phyloP scores from a whole-genome alignment of 2,888 invertebrate genomes.

The Acholoe squamosa region DNA sequence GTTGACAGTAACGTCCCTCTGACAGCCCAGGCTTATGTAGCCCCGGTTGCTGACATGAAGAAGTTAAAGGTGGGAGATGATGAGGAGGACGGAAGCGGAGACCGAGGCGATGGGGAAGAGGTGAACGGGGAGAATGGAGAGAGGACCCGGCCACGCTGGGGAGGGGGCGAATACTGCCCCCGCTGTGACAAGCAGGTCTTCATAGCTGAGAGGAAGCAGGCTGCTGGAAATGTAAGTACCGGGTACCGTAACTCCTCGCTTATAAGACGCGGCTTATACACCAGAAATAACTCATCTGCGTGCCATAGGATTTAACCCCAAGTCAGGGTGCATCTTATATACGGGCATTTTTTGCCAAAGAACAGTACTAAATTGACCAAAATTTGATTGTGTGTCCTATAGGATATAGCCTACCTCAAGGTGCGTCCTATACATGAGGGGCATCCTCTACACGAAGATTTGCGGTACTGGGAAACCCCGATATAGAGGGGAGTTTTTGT shows the following conservation, averaged over 20 bases:
- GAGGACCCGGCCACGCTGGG: constrained; percentile 13
- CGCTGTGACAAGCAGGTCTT: constrained; percentile 67
- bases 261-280: too few species aligned
- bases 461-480: too few species aligned
- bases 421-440: too few species aligned
- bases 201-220: constrained; percentile 67
- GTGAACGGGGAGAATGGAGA: constrained; percentile 32
- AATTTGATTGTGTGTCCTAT: too few species aligned
- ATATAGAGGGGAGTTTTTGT: too few species aligned
- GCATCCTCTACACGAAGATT: too few species aligned
- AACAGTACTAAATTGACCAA: too few species aligned
- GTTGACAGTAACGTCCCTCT: constrained; percentile 66
- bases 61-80: neutral
- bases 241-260: neutral
- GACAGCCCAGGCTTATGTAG: constrained; percentile 68
- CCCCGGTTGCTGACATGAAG: constrained; percentile 58
- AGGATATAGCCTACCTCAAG: too few species aligned
- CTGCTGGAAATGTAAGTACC: constrained; percentile 66
- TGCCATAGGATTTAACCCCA: too few species aligned
- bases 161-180: constrained; percentile 66
- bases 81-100: constrained; percentile 29
- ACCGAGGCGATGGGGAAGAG: constrained; percentile 4
- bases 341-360: too few species aligned
- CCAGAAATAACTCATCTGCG: too few species aligned
- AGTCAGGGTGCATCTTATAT: too few species aligned